These are phyloP conservation scores for Nothobranchius kuhntae DNA, from an alignment of 2,113 vertebrate species.

Conservation along the genomic window DNA sequence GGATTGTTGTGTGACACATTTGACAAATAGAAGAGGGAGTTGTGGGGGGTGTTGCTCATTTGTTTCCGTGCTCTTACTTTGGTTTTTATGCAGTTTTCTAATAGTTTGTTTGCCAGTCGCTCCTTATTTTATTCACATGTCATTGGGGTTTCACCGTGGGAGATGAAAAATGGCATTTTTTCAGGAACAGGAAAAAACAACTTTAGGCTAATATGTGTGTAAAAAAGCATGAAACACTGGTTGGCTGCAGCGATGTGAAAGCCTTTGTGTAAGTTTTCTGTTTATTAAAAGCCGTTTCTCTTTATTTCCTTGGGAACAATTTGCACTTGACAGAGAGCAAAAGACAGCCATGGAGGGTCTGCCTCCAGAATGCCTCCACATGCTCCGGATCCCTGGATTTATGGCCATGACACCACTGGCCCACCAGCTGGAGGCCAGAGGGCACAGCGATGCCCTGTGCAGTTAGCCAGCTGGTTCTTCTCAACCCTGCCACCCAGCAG, in stretches of 20 bases:
- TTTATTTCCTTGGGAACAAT: constrained; percentile 70
- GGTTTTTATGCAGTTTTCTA: constrained; percentile 23
- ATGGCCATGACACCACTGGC: constrained; percentile 56
- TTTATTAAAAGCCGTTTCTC: constrained; percentile 47
- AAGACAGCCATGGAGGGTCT: constrained; percentile 51
- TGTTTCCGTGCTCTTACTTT: constrained; percentile 21
- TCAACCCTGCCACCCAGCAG: constrained; percentile 56
- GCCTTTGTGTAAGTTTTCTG: constrained; percentile 28
- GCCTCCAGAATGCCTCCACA: constrained; percentile 72
- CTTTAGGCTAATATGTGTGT: constrained; percentile 25
- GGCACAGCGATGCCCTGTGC: constrained; percentile 56
- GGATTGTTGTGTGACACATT: constrained; percentile 56
- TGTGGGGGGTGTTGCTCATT: constrained; percentile 51
- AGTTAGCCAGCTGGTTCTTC: constrained; percentile 69
- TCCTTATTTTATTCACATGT: constrained; percentile 36
- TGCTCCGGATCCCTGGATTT: constrained; percentile 71
- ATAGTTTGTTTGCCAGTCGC: constrained; percentile 21
- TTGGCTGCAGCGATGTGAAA: constrained; percentile 18
- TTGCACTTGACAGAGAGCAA: constrained; percentile 70
- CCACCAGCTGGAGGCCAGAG: constrained; percentile 55
- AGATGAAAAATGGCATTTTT: constrained; percentile 31
- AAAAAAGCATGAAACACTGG: constrained; percentile 6
- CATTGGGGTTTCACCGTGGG: constrained; percentile 36
- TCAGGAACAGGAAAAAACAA: constrained; percentile 10
- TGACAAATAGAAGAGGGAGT: constrained; percentile 58